Conservation (phyloP, 2,888 invertebrate genomes). For the Dasypogon diadema region DNA sequence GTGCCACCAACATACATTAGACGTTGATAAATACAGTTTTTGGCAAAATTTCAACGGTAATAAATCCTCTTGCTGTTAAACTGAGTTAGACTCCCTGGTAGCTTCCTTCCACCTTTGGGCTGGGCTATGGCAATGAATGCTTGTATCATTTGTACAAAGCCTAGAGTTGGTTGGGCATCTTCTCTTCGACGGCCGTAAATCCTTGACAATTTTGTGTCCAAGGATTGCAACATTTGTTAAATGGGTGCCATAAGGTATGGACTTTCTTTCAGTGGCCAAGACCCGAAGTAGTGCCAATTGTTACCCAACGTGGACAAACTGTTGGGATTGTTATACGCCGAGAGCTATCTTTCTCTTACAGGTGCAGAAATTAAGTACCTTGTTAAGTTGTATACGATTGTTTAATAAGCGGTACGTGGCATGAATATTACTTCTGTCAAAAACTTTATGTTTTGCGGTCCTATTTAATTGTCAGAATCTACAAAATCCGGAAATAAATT, state of each 20-base stretch:
- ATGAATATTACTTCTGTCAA: not conserved
- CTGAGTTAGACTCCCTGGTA: not conserved
- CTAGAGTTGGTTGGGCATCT: not conserved
- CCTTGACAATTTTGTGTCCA: slow-evolving; percentile 10
- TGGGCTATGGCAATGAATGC: not conserved
- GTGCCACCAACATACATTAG: slow-evolving; percentile 44
- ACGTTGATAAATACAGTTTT: slow-evolving; percentile 45
- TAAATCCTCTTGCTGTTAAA: slow-evolving; percentile 13
- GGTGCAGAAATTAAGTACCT: not conserved
- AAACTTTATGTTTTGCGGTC: not conserved
- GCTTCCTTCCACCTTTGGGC: not conserved
- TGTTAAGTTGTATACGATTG: not conserved
- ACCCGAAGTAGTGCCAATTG: slow-evolving; percentile 35
- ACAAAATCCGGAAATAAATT: no score
- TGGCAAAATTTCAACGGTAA: slow-evolving; percentile 35
- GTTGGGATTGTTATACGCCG: no score
- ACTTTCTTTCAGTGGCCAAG: slow-evolving; percentile 3
- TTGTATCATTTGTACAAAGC: not conserved
- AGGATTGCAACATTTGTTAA: slow-evolving; percentile 28
- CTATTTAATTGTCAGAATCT: no score
- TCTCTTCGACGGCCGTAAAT: slow-evolving; percentile 25
- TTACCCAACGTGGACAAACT: no score
- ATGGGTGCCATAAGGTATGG: slow-evolving; percentile 22
- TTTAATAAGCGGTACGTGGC: not conserved
- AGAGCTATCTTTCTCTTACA: slow-evolving; percentile 11